Evolutionary conservation across 2,113 vertebrate genomes (phyloP).

Genomic region (Oreotrochilus melanogaster): DNA sequence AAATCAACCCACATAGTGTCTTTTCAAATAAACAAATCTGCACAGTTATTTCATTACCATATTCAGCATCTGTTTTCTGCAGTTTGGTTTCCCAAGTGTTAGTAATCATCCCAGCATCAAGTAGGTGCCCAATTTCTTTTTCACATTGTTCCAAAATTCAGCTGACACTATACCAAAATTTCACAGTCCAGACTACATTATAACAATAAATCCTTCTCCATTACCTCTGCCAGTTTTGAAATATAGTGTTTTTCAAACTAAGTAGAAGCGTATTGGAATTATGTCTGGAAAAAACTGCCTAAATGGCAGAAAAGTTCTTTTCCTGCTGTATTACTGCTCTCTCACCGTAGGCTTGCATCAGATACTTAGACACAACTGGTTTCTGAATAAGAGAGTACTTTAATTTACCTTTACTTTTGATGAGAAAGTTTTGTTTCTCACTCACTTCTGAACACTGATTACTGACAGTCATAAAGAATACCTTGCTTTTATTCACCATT

Average conservation of each 20-base stretch:
- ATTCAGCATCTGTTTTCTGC: not conserved
- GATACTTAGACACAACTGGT: not conserved
- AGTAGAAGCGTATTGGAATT: not conserved
- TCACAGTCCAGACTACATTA: not conserved
- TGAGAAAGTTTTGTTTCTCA: not conserved
- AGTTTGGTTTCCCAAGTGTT: not conserved
- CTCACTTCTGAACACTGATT: not conserved
- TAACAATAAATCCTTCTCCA: not conserved
- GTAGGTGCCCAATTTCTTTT: not conserved
- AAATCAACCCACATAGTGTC: not conserved
- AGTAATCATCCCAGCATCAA: not conserved
- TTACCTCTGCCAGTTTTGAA: not conserved
- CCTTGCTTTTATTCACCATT: not conserved
- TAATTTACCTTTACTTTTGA: not conserved
- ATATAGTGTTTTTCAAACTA: not conserved
- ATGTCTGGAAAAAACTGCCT: not conserved
- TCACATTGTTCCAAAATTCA: not conserved
- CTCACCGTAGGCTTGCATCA: not conserved
- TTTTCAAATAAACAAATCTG: conserved; percentile 26
- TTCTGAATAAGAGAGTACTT: not conserved
- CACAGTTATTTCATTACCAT: not conserved
- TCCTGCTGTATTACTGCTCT: not conserved
- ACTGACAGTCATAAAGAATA: not conserved
- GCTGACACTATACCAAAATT: not conserved
- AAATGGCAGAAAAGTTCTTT: not conserved